A percentile compares a stretch with the other conserved stretches of the same genome.
Evolutionary conservation across 2,888 invertebrate genomes (phyloP).

Genomic region (Gymnosoma rotundatum): DNA sequence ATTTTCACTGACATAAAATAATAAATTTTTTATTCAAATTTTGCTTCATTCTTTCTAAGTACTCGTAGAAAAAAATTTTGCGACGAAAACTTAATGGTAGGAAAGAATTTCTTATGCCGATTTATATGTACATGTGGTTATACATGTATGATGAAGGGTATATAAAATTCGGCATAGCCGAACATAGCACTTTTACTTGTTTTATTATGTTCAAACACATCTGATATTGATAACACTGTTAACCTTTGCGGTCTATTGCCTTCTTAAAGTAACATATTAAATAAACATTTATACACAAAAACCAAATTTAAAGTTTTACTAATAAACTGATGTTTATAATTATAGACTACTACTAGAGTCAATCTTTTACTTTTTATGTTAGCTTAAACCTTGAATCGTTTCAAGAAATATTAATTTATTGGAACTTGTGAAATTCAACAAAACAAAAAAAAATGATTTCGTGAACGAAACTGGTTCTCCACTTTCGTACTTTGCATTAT

Average conservation of each 20-base stretch:
- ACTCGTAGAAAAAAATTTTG: no score
- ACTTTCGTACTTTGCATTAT: constrained; percentile 28
- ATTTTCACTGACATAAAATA: no score
- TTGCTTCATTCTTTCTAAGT: no score
- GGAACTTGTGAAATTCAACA: constrained; percentile 33
- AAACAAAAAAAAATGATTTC: constrained; percentile 35
- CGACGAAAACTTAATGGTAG: no score
- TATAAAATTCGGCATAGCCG: no score
- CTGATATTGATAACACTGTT: constrained; percentile 52
- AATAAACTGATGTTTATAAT: not conserved
- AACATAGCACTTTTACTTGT: no score
- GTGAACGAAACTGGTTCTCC: constrained; percentile 53
- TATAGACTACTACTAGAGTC: no score
- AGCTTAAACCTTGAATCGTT: constrained; percentile 41
- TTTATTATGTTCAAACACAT: not conserved
- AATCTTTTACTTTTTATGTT: not conserved
- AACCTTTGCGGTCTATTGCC: constrained; percentile 37
- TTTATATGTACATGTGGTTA: no score
- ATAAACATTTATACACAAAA: not conserved
- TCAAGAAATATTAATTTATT: constrained; percentile 17
- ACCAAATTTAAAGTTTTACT: not conserved
- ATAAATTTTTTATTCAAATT: no score
- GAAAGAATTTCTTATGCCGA: no score
- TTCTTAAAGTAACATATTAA: not conserved
- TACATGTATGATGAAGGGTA: no score